phyloP scores from a whole-genome alignment of 1,140 invertebrate genomes.

The Drosophila ohnishii region DNA sequence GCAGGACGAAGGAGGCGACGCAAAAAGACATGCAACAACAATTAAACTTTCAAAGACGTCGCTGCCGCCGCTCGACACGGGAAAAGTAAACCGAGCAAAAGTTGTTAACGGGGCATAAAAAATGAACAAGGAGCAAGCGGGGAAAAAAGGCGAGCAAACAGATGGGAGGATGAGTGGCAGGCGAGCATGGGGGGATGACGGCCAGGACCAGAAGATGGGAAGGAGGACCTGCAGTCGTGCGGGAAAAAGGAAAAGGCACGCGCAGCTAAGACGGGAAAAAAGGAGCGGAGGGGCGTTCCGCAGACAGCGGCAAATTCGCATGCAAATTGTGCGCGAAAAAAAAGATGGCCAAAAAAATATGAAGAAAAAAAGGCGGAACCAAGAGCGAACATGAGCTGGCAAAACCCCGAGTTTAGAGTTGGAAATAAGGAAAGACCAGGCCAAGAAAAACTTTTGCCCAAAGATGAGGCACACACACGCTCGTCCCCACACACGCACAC shows the following conservation, averaged over 20 bases:
- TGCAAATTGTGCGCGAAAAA: conserved; percentile 80
- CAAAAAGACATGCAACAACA: conserved; percentile 80
- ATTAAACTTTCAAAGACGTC: conserved; percentile 80
- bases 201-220: conserved; percentile 1
- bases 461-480: conserved; percentile 43
- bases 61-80: conserved; percentile 71
- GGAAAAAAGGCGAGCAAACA: conserved; percentile 25
- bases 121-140: conserved; percentile 64
- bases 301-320: conserved; percentile 80
- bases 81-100: conserved; percentile 82
- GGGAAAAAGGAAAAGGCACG: conserved; percentile 80
- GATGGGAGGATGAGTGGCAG: conserved; percentile 28
- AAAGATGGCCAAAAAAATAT: conserved; percentile 59
- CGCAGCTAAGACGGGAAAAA: conserved; percentile 45
- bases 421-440: conserved; percentile 38
- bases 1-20: conserved; percentile 31
- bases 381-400: conserved; percentile 13
- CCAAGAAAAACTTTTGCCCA: conserved; percentile 66
- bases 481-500: conserved; percentile 7
- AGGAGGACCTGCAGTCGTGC: conserved; percentile 67
- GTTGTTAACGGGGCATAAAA: conserved; percentile 81
- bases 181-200: background rate
- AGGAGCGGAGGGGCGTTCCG: conserved; percentile 13
- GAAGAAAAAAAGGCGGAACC: conserved; percentile 7
- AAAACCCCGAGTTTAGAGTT: conserved; percentile 33